Percentiles rank a stretch among this genome's conserved stretches.
Evolutionary conservation across 2,113 vertebrate genomes (phyloP).

Genomic region (Phylloscopus whistleri): DNA sequence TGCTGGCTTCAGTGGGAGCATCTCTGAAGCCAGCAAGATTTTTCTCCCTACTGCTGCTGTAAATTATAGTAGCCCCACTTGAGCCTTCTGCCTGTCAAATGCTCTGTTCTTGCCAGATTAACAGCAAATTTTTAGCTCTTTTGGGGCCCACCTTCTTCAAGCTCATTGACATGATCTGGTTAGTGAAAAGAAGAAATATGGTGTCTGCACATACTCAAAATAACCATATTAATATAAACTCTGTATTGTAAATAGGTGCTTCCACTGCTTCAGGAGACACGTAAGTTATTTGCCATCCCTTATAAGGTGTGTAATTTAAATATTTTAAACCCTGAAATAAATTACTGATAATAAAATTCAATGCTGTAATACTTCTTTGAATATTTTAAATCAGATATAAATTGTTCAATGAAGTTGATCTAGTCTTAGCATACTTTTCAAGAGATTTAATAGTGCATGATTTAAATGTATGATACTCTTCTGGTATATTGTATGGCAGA

Average conservation of each 20-base stretch:
- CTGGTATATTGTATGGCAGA: neutral
- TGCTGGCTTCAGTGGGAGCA: neutral
- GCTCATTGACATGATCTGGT: neutral
- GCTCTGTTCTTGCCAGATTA: slow-evolving; percentile 27
- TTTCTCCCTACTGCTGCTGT: neutral
- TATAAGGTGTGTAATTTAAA: slow-evolving; percentile 20
- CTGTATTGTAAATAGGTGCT: neutral
- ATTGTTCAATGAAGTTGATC: slow-evolving; percentile 51
- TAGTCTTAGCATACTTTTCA: slow-evolving; percentile 26
- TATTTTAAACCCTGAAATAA: slow-evolving; percentile 46
- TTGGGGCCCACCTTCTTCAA: slow-evolving; percentile 34
- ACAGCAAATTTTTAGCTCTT: slow-evolving; percentile 55
- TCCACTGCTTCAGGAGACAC: neutral
- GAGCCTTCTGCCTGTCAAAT: slow-evolving; percentile 41
- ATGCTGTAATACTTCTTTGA: slow-evolving; percentile 24
- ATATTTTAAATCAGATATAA: slow-evolving; percentile 56
- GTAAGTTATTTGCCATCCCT: neutral
- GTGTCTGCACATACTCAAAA: neutral
- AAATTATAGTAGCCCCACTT: slow-evolving; percentile 13
- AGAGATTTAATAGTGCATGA: neutral
- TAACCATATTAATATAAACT: neutral
- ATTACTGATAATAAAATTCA: slow-evolving; percentile 44
- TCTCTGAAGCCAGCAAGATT: neutral
- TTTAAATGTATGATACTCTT: neutral
- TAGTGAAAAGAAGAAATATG: slow-evolving; percentile 18